phyloP scores from a whole-genome alignment of 2,797 vertebrate genomes.

The Etheostoma perlongum region DNA sequence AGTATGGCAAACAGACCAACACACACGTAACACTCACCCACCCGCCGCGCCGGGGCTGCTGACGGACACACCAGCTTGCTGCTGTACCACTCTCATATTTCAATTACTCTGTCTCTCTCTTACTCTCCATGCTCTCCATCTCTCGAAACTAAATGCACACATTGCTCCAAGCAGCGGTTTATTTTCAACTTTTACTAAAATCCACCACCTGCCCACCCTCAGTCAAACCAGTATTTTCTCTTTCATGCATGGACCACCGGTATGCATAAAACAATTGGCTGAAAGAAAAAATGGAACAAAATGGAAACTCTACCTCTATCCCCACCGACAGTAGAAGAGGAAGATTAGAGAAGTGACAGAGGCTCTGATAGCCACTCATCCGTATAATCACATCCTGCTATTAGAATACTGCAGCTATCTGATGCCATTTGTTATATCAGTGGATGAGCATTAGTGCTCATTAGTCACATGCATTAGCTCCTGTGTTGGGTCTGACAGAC shows the following conservation, averaged over 20 bases:
- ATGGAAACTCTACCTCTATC: constrained; percentile 40
- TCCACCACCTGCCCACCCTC: not conserved
- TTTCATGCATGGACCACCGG: constrained; percentile 8
- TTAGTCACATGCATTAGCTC: constrained; percentile 77
- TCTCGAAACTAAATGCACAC: constrained; percentile 46
- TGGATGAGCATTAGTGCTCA: constrained; percentile 74
- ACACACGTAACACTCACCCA: constrained; percentile 48
- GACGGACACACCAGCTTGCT: constrained; percentile 56
- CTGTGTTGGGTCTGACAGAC: constrained; percentile 64
- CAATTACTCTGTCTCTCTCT: constrained; percentile 59
- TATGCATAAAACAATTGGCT: constrained; percentile 23
- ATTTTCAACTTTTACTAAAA: constrained; percentile 54
- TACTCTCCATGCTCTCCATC: not conserved
- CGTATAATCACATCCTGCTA: constrained; percentile 72
- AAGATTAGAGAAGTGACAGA: constrained; percentile 56
- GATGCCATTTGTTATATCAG: constrained; percentile 76
- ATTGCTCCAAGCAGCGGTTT: constrained; percentile 46
- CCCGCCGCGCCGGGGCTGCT: constrained; percentile 52
- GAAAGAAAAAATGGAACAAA: constrained; percentile 60
- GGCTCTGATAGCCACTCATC: constrained; percentile 64
- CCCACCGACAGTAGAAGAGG: constrained; percentile 27
- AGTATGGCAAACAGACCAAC: constrained; percentile 53
- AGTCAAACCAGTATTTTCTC: constrained; percentile 50
- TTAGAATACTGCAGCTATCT: constrained; percentile 69
- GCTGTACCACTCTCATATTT: constrained; percentile 65